Conservation (phyloP, 2,888 invertebrate genomes). For the Orthosia cruda region DNA sequence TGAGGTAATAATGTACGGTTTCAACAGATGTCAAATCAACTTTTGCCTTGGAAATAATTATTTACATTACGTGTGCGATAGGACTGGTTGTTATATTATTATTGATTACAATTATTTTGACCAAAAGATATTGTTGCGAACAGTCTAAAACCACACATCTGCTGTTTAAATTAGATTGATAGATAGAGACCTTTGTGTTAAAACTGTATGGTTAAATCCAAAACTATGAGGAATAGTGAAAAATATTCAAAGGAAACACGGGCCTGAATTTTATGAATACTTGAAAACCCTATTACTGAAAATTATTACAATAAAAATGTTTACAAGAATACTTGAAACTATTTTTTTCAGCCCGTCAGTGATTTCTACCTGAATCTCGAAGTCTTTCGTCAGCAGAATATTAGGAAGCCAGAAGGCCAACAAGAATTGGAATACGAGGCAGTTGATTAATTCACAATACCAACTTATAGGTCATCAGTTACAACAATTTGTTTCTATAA, state of each 20-base stretch:
- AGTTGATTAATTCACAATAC: constrained; percentile 16
- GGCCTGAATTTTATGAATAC: no score
- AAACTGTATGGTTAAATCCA: no score
- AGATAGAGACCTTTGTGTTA: neutral
- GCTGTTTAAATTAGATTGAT: constrained; percentile 6
- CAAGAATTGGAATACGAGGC: constrained; percentile 27
- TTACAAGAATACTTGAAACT: no score
- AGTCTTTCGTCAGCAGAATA: constrained; percentile 23
- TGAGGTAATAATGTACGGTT: no score
- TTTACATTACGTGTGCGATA: neutral
- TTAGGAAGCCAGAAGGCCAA: constrained; percentile 3
- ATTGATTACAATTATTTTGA: neutral
- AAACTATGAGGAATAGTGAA: no score
- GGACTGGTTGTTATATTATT: neutral
- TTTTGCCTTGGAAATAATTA: neutral
- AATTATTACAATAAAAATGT: no score
- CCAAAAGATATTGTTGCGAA: neutral
- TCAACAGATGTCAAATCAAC: neutral
- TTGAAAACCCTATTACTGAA: neutral
- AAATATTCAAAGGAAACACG: no score
- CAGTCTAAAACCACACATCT: neutral
- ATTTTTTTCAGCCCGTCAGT: constrained; percentile 25
- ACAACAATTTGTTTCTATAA: no score
- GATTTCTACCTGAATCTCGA: constrained; percentile 28
- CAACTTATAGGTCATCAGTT: no score